Percentiles rank a stretch among this genome's conserved stretches.
phyloP scores from a whole-genome alignment of 2,797 vertebrate species.

The Allobates femoralis region DNA sequence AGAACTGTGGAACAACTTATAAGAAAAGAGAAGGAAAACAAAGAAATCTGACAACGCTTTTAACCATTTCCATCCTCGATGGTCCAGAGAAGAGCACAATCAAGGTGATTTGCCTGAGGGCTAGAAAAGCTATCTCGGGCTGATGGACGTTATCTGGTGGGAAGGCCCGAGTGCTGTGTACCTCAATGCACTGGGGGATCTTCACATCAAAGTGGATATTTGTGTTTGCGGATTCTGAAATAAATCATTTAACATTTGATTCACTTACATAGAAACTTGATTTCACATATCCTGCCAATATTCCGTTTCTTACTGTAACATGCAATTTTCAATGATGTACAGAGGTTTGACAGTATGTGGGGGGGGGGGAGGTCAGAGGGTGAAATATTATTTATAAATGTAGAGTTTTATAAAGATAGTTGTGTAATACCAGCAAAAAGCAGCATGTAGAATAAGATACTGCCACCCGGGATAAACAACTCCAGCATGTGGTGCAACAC shows the following conservation, averaged over 20 bases:
- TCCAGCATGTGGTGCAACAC: no score
- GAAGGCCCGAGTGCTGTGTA: constrained; percentile 23
- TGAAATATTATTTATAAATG: not conserved
- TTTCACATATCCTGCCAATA: constrained; percentile 37
- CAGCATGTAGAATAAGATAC: no score
- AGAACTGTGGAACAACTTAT: not conserved
- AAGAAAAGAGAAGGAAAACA: constrained; percentile 14
- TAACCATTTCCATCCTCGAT: constrained; percentile 37
- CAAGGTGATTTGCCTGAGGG: constrained; percentile 37
- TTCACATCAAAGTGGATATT: constrained; percentile 49
- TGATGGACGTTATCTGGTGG: constrained; percentile 48
- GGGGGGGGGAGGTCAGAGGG: not conserved
- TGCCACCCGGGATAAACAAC: no score
- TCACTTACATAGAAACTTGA: constrained; percentile 21
- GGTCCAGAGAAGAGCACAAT: constrained; percentile 2
- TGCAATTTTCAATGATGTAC: not conserved
- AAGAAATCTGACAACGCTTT: constrained; percentile 7
- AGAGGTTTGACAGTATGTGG: not conserved
- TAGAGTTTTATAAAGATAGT: not conserved
- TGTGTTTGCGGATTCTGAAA: constrained; percentile 54
- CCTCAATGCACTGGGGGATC: constrained; percentile 33
- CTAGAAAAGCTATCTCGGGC: constrained; percentile 35
- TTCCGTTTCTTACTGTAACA: constrained; percentile 1
- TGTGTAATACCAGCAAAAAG: not conserved
- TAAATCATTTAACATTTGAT: constrained; percentile 55